phyloP scores from a whole-genome alignment of 2,888 invertebrate genomes.

The Pimpla rufipes region DNA sequence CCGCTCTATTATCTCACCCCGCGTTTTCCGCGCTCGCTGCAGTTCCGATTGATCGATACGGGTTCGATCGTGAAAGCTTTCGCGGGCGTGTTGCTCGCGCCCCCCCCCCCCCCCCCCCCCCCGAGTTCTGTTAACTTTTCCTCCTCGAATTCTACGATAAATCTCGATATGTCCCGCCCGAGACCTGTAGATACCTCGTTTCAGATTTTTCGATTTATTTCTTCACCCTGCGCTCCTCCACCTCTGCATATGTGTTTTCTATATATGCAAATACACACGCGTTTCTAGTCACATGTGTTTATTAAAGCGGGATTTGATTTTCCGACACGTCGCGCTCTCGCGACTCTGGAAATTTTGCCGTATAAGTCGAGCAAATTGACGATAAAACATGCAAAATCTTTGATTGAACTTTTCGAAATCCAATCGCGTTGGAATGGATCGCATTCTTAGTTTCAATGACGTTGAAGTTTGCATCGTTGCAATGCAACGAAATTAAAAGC shows the following conservation, averaged over 20 bases:
- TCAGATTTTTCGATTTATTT: constrained; percentile 18
- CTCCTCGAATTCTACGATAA: constrained; percentile 22
- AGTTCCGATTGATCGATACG: constrained; percentile 34
- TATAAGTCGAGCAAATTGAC: too few species aligned
- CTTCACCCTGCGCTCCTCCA: background rate
- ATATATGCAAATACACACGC: background rate
- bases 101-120: too few species aligned
- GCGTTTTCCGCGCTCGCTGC: constrained; percentile 14
- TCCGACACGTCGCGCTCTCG: constrained; percentile 38
- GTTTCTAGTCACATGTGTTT: background rate
- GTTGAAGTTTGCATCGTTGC: too few species aligned
- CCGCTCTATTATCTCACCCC: constrained; percentile 28
- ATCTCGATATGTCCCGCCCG: constrained; percentile 23
- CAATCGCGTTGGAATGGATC: too few species aligned
- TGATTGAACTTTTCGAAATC: too few species aligned
- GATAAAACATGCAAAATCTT: too few species aligned
- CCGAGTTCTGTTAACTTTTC: constrained; percentile 19
- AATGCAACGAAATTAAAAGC: too few species aligned
- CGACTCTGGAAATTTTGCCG: constrained; percentile 30
- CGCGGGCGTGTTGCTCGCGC: background rate
- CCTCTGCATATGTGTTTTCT: background rate
- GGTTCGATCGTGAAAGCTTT: constrained; percentile 22
- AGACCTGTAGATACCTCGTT: background rate
- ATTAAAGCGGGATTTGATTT: constrained; percentile 30
- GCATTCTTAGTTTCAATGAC: too few species aligned